phyloP scores from a whole-genome alignment of 1,140 invertebrate species.

The Diorhabda carinulata region DNA sequence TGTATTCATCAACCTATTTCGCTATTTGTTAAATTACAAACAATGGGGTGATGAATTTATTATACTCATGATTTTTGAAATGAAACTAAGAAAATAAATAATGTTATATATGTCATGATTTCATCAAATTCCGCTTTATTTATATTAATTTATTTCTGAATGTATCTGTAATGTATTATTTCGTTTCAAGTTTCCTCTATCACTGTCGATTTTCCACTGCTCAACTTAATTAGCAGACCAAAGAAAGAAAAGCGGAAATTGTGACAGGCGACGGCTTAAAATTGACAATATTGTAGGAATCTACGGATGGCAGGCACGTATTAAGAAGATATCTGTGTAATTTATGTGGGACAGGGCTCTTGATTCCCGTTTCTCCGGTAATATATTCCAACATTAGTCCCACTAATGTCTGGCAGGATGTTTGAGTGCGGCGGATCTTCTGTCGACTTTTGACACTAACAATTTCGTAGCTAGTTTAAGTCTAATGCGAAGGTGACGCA shows the following conservation, averaged over 20 bases:
- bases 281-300: constrained; percentile 42
- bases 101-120: no score
- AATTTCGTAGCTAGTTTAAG: not conserved
- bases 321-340: constrained; percentile 47
- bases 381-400: constrained; percentile 47
- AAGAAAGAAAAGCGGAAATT: constrained; percentile 16
- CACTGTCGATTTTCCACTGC: constrained; percentile 1
- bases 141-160: no score
- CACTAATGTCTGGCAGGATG: constrained; percentile 46
- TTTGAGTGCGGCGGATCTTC: constrained; percentile 38
- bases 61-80: no score
- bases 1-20: no score
- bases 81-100: no score
- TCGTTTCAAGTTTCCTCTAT: no score
- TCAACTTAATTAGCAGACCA: constrained; percentile 13
- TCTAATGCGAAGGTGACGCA: not conserved
- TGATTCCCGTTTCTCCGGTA: constrained; percentile 38
- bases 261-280: constrained; percentile 26
- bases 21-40: no score
- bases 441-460: not conserved
- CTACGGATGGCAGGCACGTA: constrained; percentile 44
- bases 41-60: no score
- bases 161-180: no score
- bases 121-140: no score
- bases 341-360: constrained; percentile 42